Base-by-base conservation (phyloP, 53 echinoderm and acorn worm genomes). In the Crossaster papposus region DNA sequence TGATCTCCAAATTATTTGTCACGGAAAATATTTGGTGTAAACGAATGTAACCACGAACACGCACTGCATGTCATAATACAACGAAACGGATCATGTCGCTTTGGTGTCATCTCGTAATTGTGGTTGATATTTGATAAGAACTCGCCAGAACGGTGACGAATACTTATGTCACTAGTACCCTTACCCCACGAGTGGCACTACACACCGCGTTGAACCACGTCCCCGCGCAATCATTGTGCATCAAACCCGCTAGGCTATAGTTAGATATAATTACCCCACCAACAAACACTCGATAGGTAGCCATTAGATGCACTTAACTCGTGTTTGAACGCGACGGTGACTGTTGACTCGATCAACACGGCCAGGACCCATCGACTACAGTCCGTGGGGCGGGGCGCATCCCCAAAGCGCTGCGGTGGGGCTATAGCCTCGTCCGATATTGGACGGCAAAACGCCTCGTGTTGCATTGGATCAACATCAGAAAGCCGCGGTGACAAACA, bases 261-360 rank as follows among this genome's bases (percentile, higher is more conserved):
- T 28, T 74, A 28, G 75, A 74, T 74, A 35, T 74, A 33, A 74
- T 74, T 74, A 35, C 75, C 75, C 15, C 75, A 2, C 36, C 75
- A 74, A 74, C 75, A 74, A 74, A 74, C 75, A 74, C 75, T 74
- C 36, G 34, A 74, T 74, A 35, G 50, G 17, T 44, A 28, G 83
- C 83, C 83, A 83, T 83, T 83, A 83, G 70, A 30, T 38, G 83
- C 83, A 83, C 83, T 83, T 83, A 83, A 70, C 68, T 2, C 38
- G 68, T 83, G 83, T 83, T 83, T 70, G 65, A 70, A 83, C 68
- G n/a, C 70, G 37, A 36, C 38, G 28, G 65, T 83, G 65, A 83
- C 68, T 83, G 83, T 83, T 83, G 70, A 51, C 83, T 65, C 44
- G 50, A 54, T 65, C 83, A 83, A 83, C 83, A 83, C 34, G 33